Evolutionary conservation across 2,113 vertebrate species (phyloP).

Genomic region (Macaca fascicularis): T2T-MFA8v1.1 NC_088384.1:85212001-85212500

Average conservation of each 20-base stretch:
- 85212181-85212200: background rate
- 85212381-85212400: slow-evolving; percentile 10
- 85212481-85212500: background rate
- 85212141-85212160: background rate
- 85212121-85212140: background rate
- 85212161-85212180: background rate
- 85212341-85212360: background rate
- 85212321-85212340: background rate
- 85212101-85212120: background rate
- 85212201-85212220: background rate
- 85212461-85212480: background rate
- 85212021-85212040: too few relatives aligned
- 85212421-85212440: background rate
- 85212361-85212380: background rate
- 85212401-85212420: background rate
- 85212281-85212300: background rate
- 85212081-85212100: too few relatives aligned
- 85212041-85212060: too few relatives aligned
- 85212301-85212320: background rate
- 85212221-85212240: background rate
- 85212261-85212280: background rate
- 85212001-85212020: background rate
- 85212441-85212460: background rate
- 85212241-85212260: background rate
- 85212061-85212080: too few relatives aligned